Percentiles rank a stretch among this genome's conserved stretches.
Evolutionary conservation across 2,797 vertebrate genomes (phyloP).

Genomic region (Meriones psammophilus): DNA sequence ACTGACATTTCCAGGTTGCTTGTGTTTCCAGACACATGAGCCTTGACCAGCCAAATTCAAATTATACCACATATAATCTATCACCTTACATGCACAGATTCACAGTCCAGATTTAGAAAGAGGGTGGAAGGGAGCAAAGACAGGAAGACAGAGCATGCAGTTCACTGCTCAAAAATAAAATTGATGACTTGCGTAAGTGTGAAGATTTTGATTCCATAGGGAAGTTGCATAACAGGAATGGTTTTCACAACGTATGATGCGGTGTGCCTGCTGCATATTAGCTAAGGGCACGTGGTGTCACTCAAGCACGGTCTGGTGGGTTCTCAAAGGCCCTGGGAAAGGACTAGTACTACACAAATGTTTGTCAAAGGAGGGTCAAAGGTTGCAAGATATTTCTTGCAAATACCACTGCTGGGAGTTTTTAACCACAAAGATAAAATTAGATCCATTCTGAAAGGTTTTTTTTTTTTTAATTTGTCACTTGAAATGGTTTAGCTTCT

Average conservation of each 20-base stretch:
- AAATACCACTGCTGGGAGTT: slow-evolving; percentile 13
- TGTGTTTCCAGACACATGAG: background rate
- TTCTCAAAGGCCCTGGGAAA: slow-evolving; percentile 31
- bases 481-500: background rate
- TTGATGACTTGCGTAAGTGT: background rate
- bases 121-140: background rate
- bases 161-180: slow-evolving; percentile 65
- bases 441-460: background rate
- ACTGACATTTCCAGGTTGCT: slow-evolving; percentile 25
- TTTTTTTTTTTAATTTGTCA: slow-evolving; percentile 9
- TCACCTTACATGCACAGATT: background rate
- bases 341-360: background rate
- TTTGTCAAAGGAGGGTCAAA: slow-evolving; percentile 16
- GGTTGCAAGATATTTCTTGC: background rate
- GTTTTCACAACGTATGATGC: background rate
- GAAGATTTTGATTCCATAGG: slow-evolving; percentile 41
- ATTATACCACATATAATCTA: background rate
- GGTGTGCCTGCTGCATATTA: background rate
- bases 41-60: slow-evolving; percentile 18
- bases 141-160: slow-evolving; percentile 37
- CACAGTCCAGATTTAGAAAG: slow-evolving; percentile 33
- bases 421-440: background rate
- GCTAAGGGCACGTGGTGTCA: background rate
- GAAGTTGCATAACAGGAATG: slow-evolving; percentile 50
- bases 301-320: background rate